Evolutionary conservation across 2,888 invertebrate species (phyloP).

Genomic region (Balanococcus diminutus): DNA sequence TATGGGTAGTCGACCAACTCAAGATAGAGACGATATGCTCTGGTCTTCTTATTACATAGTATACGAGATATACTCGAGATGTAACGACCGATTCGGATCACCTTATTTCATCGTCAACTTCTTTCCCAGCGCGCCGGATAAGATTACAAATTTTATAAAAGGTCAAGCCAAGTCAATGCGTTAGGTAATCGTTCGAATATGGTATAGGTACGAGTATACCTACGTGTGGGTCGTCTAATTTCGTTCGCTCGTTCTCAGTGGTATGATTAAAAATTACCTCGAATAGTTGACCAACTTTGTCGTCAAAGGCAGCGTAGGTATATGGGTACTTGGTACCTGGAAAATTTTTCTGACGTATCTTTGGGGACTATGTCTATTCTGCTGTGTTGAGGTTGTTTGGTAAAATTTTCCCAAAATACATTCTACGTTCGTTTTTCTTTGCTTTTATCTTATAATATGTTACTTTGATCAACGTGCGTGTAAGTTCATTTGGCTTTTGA

Average conservation of each 20-base stretch:
- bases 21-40: neutral
- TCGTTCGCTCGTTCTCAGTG: no score
- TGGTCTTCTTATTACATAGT: neutral
- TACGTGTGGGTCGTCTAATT: neutral
- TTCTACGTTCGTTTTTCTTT: neutral
- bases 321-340: no score
- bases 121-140: neutral
- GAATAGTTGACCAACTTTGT: no score
- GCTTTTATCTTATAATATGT: no score
- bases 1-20: neutral
- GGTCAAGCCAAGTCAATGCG: neutral
- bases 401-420: neutral
- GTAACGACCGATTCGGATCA: neutral
- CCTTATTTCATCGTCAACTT: neutral
- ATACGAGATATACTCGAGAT: neutral
- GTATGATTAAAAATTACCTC: neutral
- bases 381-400: neutral
- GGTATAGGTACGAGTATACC: neutral
- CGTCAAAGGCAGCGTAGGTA: neutral
- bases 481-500: no score
- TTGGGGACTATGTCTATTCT: no score
- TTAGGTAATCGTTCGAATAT: neutral
- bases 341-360: no score
- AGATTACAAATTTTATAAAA: neutral
- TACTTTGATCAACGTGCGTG: no score